phyloP scores from a whole-genome alignment of 2,113 vertebrate genomes.

The Chaenogobius annularis region DNA sequence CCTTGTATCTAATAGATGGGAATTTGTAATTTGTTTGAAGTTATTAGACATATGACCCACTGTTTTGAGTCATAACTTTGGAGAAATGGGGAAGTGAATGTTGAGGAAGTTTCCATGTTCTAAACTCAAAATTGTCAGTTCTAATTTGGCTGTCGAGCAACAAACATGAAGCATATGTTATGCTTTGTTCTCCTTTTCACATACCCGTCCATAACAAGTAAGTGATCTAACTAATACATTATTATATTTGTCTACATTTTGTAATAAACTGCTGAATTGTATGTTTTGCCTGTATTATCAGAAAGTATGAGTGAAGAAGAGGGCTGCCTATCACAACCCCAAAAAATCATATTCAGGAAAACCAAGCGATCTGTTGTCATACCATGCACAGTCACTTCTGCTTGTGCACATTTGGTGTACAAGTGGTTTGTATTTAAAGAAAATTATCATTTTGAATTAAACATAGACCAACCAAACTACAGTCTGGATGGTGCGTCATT shows the following conservation, averaged over 20 bases:
- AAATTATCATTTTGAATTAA: neutral
- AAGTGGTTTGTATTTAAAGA: slow-evolving; percentile 58
- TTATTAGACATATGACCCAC: too few relatives aligned
- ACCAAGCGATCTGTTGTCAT: slow-evolving; percentile 27
- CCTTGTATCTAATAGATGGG: too few relatives aligned
- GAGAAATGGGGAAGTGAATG: slow-evolving; percentile 38
- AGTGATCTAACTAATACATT: neutral
- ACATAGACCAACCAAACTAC: neutral
- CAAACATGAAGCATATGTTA: slow-evolving; percentile 50
- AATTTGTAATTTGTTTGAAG: too few relatives aligned
- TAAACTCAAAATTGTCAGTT: slow-evolving; percentile 20
- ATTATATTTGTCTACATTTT: neutral
- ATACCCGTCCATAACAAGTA: slow-evolving; percentile 43
- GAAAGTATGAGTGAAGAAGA: neutral
- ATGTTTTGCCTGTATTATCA: slow-evolving; percentile 16
- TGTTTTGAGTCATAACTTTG: neutral
- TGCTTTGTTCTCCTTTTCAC: slow-evolving; percentile 43
- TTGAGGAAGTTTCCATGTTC: slow-evolving; percentile 56
- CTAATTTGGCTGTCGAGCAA: slow-evolving; percentile 37
- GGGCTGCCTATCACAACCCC: slow-evolving; percentile 24
- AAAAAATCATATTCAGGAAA: neutral
- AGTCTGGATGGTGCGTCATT: neutral
- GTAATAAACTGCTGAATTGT: neutral
- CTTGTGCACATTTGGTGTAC: neutral
- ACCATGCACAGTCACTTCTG: slow-evolving; percentile 6